Base-by-base conservation (phyloP, 2,797 vertebrate species). In the Ptychobarbus kaznakovi region DNA sequence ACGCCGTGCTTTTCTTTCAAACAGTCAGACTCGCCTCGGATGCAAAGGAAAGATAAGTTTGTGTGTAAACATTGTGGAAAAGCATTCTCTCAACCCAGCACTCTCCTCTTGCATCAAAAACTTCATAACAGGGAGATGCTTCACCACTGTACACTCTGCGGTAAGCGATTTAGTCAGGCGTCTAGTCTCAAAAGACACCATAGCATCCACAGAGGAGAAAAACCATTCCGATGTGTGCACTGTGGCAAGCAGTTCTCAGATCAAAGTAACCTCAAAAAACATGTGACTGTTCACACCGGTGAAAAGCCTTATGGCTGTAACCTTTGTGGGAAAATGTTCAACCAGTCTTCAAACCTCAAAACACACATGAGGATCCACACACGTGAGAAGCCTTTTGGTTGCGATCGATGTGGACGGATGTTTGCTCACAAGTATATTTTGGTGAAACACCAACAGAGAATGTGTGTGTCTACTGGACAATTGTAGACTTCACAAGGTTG, bases 331-430 rank as follows among this genome's bases (percentile, higher is more conserved):
- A 91, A 91, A 63, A 86, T 85, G 69, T 91, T 89, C 58, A 90
- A 89, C 80, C 90, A 92, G 76, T 90, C 90, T 12, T 91, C 90
- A 65, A 92, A 91, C 77, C 91, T 92, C 10, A 92, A 91, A 63
- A 92, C 90, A 0, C 91, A 92, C 63, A 86, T 90, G 86, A 91
- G 89, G 82, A 89, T 92, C 77, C 91, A 92, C 84, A 92, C 90
- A 5, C 90, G 89, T 11, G 91, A 90, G 65, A 91, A 90, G 65
- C 90, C 91, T 2, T 90, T 90, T 15, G 75, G 81, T 7, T 89
- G 88, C 18, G 83, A 90, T 63, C 81, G 49, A 40, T 90, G 89
- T n/a, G 88, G 89, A 7, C 87, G 87, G 22, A 86, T 87, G 66
- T 90, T 90, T 25, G 88, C 88, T 4, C 87, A 89, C 76, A 89